Evolutionary conservation across 2,888 invertebrate species (phyloP).

Genomic region (Atrina japonica): DNA sequence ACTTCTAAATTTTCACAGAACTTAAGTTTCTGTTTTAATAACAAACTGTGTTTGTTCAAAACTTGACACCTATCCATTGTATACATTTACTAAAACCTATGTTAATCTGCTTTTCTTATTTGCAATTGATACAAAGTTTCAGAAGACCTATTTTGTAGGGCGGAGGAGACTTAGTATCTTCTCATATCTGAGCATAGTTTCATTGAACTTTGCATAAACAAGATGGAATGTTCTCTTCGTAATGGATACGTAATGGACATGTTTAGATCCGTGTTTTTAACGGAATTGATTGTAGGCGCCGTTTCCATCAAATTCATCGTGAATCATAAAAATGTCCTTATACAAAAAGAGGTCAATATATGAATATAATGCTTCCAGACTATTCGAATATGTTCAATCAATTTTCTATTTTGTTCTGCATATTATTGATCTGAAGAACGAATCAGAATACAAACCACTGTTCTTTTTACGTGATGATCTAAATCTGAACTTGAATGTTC

Average conservation of each 20-base stretch:
- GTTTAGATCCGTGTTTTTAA: constrained; percentile 36
- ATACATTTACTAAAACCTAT: constrained; percentile 15
- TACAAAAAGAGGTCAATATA: too few species aligned
- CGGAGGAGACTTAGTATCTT: constrained; percentile 1
- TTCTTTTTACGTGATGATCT: too few species aligned
- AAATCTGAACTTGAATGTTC: too few species aligned
- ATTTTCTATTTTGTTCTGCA: too few species aligned
- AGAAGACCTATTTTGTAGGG: neutral
- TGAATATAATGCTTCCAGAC: too few species aligned
- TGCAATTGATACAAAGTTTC: constrained; percentile 18
- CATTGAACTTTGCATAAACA: constrained; percentile 21
- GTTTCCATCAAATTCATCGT: constrained; percentile 33
- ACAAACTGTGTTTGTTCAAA: constrained; percentile 53
- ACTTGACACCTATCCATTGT: constrained; percentile 51
- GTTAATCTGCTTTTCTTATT: constrained; percentile 16
- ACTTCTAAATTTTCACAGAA: constrained; percentile 24
- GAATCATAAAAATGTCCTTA: constrained; percentile 15
- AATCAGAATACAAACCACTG: too few species aligned
- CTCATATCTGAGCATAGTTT: neutral
- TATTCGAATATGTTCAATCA: too few species aligned
- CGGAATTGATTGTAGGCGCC: constrained; percentile 33
- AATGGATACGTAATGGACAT: constrained; percentile 35
- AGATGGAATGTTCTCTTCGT: constrained; percentile 16
- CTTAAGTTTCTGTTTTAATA: constrained; percentile 50
- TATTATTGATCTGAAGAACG: too few species aligned